Conservation (phyloP, 2,113 vertebrate genomes). For the Actenoides hombroni region DNA sequence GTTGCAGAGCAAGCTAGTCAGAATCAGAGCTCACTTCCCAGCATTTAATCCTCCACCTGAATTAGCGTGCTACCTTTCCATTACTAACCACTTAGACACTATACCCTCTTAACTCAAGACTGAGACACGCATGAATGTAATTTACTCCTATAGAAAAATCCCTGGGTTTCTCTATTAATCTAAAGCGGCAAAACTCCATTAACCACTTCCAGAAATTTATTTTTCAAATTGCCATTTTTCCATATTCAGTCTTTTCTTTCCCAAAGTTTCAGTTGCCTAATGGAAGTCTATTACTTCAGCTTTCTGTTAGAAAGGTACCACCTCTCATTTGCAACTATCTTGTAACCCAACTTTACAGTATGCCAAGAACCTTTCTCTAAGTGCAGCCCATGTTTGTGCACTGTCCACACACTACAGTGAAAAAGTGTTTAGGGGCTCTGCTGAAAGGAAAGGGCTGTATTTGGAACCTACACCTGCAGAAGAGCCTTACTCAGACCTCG, state of each 20-base stretch:
- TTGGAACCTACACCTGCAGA: accelerated
- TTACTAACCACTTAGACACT: not conserved
- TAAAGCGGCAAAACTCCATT: not conserved
- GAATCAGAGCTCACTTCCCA: not conserved
- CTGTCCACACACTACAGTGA: no score
- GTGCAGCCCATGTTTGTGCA: accelerated
- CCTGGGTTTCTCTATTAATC: not conserved
- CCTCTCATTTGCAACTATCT: accelerated
- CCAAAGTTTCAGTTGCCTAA: not conserved
- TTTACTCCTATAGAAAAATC: not conserved
- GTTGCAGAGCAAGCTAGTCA: not conserved
- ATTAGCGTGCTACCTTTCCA: not conserved
- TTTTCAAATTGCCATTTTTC: not conserved
- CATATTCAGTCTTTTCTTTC: not conserved
- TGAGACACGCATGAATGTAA: not conserved
- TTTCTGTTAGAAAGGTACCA: not conserved
- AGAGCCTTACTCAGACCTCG: not conserved
- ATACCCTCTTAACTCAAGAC: not conserved
- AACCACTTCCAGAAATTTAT: not conserved
- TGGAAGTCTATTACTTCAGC: not conserved
- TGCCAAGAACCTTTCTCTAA: not conserved
- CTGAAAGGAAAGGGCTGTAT: not conserved
- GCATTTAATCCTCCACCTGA: not conserved
- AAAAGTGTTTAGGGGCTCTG: not conserved
- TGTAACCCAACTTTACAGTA: not conserved